Base-by-base conservation (phyloP, 2,888 invertebrate species). In the Cheilosia urbana region DNA sequence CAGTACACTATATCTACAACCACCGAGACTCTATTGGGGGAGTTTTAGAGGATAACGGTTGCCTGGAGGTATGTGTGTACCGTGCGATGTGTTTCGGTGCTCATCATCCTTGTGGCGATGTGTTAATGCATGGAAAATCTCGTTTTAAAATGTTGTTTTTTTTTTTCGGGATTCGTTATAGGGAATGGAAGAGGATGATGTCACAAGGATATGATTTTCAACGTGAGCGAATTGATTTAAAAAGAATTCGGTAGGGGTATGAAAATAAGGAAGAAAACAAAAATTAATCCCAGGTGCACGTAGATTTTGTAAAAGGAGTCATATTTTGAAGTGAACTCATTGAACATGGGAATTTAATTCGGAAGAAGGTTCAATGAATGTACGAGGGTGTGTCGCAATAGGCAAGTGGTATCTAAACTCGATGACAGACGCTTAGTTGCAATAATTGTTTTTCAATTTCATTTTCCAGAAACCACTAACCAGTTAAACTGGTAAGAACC, bases 151-250 rank as follows among this genome's bases (percentile, higher is more conserved):
- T 3, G n/a, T 19, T 34, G 2, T 34, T 37, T 62, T n/a, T 37
- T 66, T 40, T 40, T 60, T 60, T 49, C 21, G n/a, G 66, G 51
- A 53, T 37, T 57, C 21, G 17, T 68, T 27, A 40, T 40, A n/a
- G 53, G 42, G 45, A 27, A 47, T 21, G 71, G 21, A n/a, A 4
- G 47, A 13, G n/a, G 66, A 47, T 62, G 77, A 77, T 77, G 77
- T 69, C 77, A 77, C 60, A 69, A 62, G 62, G 68, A 77, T 53
- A 62, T 77, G 68, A 60, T 60, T 77, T 77, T 77, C 68, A 77
- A 34, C 68, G 34, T 62, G 68, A 68, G 42, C 9, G 62, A 60
- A 62, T 62, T 62, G 45, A 68, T 69, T 62, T 60, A 77, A 76
- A 60, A 51, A 19, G 30, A 57, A 21, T 53, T 7, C 47, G 30